Evolutionary conservation across 2,797 vertebrate genomes (phyloP), one percentile per base, ranked within the genome.

Genomic region (Lates japonicus): DNA sequence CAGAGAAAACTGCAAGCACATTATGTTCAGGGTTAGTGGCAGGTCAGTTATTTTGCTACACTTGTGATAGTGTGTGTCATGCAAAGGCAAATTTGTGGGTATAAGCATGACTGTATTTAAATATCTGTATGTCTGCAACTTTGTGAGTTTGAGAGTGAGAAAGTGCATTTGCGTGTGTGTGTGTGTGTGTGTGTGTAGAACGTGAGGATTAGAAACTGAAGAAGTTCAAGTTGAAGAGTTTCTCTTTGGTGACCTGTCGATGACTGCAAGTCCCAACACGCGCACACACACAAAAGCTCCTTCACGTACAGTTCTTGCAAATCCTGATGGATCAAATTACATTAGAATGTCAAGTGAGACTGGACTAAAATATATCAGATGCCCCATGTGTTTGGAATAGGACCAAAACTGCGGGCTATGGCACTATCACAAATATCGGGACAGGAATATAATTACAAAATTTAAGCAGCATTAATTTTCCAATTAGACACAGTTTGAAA

Each of bases 41-140:
- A 61, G 82, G 82, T 68, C 74, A 76, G 75, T 76, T 81, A 70
- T 59, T 87, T 73, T 77, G 70, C 80, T 70, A 49, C 82, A 83
- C 69, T 77, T 55, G 42, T 71, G 46, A 78, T 66, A 46, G 42
- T 51, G 33, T 29, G 58, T 71, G 71, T 83, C 74, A 68, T 17
- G 76, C 75, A 78, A 60, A 81, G 69, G 39, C 12, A 83, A 70
- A 91, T 67, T 33, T 81, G 74, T 69, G 62, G 48, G 61, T 48
- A 64, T 59, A 65, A 86, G 83, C 76, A 82, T 12, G 74, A 81
- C 39, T 14, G 13, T 9, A 4, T 77, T 58, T 31, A 58, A 60
- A 72, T 52, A 22, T 19, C 60, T 49, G 58, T 61, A 17, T 41
- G 44, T 57, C 41, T 70, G 74, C 46, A 77, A 22, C 22, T 70